Evolutionary conservation across 2,888 invertebrate genomes (phyloP).

Genomic region (Linnaemya tessellans): DNA sequence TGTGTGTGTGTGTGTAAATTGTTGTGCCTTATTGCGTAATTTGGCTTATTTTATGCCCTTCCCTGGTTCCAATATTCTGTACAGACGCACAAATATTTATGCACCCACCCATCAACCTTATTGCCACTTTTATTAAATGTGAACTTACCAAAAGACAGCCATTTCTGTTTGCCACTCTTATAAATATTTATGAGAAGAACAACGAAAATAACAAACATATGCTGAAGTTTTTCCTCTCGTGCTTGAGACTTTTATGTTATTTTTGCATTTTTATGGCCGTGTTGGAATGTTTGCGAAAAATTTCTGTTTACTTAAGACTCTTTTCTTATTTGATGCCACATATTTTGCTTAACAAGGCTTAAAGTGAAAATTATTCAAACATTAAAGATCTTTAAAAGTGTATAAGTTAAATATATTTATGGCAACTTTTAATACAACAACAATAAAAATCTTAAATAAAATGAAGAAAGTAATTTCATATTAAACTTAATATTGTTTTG

Average conservation of each 20-base stretch:
- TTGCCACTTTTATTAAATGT: slow-evolving; percentile 6
- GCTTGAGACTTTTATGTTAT: slow-evolving; percentile 55
- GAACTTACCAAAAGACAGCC: slow-evolving; percentile 26
- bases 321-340: slow-evolving; percentile 2
- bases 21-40: slow-evolving; percentile 58
- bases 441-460: no score
- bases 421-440: no score
- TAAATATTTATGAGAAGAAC: slow-evolving; percentile 56
- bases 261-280: slow-evolving; percentile 41
- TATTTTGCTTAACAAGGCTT: slow-evolving; percentile 7
- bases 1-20: slow-evolving; percentile 7
- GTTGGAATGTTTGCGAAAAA: slow-evolving; percentile 9
- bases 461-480: no score
- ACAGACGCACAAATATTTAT: background rate
- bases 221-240: slow-evolving; percentile 10
- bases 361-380: background rate
- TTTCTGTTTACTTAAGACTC: background rate
- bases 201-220: slow-evolving; percentile 44
- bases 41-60: slow-evolving; percentile 52
- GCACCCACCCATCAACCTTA: background rate
- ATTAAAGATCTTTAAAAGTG: background rate
- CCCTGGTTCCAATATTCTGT: background rate
- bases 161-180: slow-evolving; percentile 15
- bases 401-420: no score
- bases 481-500: no score